Base-by-base conservation (phyloP, 2,888 invertebrate species). In the Ctena decussata region DNA sequence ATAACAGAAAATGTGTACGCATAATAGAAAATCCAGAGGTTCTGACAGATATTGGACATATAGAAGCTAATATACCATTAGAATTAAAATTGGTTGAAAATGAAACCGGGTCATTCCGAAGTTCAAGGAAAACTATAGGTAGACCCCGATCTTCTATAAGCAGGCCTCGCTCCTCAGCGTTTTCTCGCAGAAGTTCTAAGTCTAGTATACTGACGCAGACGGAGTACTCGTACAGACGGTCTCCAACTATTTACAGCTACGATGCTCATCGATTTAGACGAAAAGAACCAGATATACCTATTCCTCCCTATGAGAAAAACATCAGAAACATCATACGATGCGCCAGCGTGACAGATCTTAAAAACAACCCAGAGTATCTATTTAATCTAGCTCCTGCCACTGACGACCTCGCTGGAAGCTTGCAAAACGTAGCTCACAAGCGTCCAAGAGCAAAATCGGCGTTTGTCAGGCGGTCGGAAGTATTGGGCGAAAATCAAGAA, bases 281-380 rank as follows among this genome's bases (percentile, higher is more conserved):
- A 60, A 65, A 77, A 24, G 85, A 85, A 32, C 77, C 86, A 11
- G 57, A 72, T 24, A 69, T 77, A 24, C 85, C 84, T n/a, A 72
- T 86, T 35, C 78, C 85, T 24, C 91, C 91, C 8, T 86, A 92
- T 49, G 91, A 91, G 77, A 91, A 86, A 71, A 88, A 92, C 72
- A 75, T 83, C 11, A 90, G 89, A 46, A 85, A 89, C n/a, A 72
- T 93, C 11, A 92, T 94, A 37, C 85, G 87, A 32, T 92, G 91
- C 81, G 93, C 92, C 15, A 91, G 92, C 80, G 72, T 81, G 21
- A 85, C 78, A 35, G 94, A 94, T 78, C 90, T 94, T 60, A 86
- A 94, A 27, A 94, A 94, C 82, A 92, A 90, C n/a, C 92, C 93
- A 6, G 93, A 94, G 72, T 93, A 93, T 82, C 86, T 94, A 27